phyloP scores from a whole-genome alignment of 2,888 invertebrate genomes.

The Andrena trimmerana region DNA sequence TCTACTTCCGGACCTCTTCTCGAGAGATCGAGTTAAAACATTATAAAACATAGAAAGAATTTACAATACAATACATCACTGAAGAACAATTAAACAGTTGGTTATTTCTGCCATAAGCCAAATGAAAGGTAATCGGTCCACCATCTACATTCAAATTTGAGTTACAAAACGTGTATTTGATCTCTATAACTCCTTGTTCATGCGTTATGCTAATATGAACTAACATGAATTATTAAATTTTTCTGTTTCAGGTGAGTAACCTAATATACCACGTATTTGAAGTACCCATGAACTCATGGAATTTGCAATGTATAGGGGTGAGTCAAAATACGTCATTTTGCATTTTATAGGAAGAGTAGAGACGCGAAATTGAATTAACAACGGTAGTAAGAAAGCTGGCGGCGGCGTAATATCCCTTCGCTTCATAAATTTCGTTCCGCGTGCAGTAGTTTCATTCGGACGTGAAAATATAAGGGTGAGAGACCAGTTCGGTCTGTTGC shows the following conservation, averaged over 20 bases:
- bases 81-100: too few species aligned
- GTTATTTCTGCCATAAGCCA: too few species aligned
- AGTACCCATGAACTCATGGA: neutral
- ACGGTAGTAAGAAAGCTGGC: conserved; percentile 27
- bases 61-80: too few species aligned
- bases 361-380: conserved; percentile 1
- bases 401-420: conserved; percentile 37
- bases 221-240: neutral
- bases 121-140: too few species aligned
- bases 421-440: conserved; percentile 65
- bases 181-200: neutral
- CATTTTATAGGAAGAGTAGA: neutral
- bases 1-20: too few species aligned
- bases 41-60: too few species aligned
- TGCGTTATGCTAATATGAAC: neutral
- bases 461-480: conserved; percentile 71
- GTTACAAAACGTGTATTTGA: too few species aligned
- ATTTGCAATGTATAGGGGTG: neutral
- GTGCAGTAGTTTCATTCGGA: conserved; percentile 74
- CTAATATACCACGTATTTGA: neutral
- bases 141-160: too few species aligned
- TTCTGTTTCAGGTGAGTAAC: conserved; percentile 60
- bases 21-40: too few species aligned
- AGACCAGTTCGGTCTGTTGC: conserved; percentile 54
- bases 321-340: neutral